Conservation (phyloP, 1,140 invertebrate genomes). For the Polypedilum vanderplanki region DNA sequence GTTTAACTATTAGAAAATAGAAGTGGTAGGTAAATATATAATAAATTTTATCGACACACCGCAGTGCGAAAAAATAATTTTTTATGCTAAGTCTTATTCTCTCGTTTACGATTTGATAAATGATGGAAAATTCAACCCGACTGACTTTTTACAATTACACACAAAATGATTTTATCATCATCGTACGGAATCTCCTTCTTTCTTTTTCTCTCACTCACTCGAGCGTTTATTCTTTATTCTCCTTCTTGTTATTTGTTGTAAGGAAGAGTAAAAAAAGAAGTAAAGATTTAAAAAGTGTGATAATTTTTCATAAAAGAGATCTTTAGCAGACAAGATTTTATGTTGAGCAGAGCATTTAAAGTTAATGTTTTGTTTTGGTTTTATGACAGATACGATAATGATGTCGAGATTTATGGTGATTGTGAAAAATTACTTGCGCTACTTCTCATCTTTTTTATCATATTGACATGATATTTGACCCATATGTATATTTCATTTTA, state of each 20-base stretch:
- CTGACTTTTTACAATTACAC: constrained; percentile 18
- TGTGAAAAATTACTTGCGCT: too few species aligned
- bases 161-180: constrained; percentile 9
- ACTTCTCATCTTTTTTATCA: too few species aligned
- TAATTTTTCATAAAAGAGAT: not conserved
- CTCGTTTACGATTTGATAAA: not conserved
- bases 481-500: too few species aligned
- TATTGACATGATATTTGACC: too few species aligned
- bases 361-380: too few species aligned
- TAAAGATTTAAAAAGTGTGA: constrained; percentile 9
- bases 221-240: not conserved
- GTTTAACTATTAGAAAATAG: constrained; percentile 1
- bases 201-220: not conserved
- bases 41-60: not conserved
- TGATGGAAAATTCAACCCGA: constrained; percentile 11
- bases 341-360: too few species aligned
- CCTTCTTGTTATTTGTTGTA: not conserved
- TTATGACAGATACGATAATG: too few species aligned
- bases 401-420: too few species aligned
- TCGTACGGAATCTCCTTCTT: not conserved
- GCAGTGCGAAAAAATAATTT: constrained; percentile 4
- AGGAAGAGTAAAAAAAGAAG: not conserved
- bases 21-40: not conserved
- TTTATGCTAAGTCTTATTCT: not conserved
- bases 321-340: too few species aligned